Base-by-base conservation (phyloP, 2,888 invertebrate genomes). In the Rugalucina vietnamica region DNA sequence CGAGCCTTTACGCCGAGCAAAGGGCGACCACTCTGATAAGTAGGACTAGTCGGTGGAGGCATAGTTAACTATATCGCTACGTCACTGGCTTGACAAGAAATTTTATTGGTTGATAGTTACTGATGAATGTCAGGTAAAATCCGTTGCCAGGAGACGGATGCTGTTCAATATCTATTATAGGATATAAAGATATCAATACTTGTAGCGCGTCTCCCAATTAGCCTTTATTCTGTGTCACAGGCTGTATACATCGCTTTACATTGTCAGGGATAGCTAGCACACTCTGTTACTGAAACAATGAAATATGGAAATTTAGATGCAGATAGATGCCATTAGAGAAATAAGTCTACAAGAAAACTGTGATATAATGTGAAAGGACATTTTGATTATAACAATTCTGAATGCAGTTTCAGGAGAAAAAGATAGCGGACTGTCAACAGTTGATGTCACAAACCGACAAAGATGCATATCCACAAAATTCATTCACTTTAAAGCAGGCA, bases 21-120 rank as follows among this genome's bases (percentile, higher is more conserved):
- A 70, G 86, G 88, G 39, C 82, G 83, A 79, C 43, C 83, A 60
- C 81, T 79, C 76, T 88, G 86, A 80, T 82, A 86, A 70, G 88
- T 80, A 74, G 88, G 88, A 72, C 86, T 86, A 78, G 79, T 86
- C 43, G 85, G 85, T 37, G 88, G 88, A 60, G 88, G 88, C 88
- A 88, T 88, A 80, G 69, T 86, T 70, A 76, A 32, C 50, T 54
- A 39, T 76, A 27, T 21, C 37, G 4, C 50, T 57, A 79, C 84
- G 84, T 84, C 84, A 86, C 82, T n/a, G 34, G 50, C 54, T 74
- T 76, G 43, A 57, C 79, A 72, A 76, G n/a, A 79, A 76, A 32
- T 76, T 77, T 70, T 81, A 86, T 86, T 86, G 81, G 86, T 37
- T 57, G 72, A 79, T 37, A 32, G 76, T 37, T 81, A 86, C 34